Conservation (phyloP, 2,888 invertebrate species). For the Actias luna region DNA sequence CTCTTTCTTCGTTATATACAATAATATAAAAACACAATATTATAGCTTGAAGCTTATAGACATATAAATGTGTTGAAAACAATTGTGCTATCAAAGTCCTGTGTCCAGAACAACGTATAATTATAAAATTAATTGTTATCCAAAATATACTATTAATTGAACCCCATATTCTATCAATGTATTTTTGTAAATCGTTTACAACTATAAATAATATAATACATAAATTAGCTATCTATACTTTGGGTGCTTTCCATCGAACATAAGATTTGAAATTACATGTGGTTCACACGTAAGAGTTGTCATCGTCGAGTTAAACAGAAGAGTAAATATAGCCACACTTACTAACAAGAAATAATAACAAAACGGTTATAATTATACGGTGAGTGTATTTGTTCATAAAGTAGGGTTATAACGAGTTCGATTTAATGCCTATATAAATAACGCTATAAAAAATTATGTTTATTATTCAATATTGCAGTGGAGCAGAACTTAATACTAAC, state of each 20-base stretch:
- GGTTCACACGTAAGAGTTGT: slow-evolving; percentile 1
- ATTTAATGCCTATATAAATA: background rate
- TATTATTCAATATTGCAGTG: background rate
- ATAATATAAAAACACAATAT: no score
- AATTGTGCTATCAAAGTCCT: no score
- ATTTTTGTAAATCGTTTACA: no score
- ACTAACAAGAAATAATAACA: slow-evolving; percentile 11
- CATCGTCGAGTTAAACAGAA: slow-evolving; percentile 7
- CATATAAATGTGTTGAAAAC: no score
- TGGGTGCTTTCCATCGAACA: background rate
- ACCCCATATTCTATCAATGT: background rate
- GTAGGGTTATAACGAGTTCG: background rate
- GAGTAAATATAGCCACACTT: slow-evolving; percentile 3
- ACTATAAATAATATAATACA: background rate
- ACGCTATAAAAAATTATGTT: background rate
- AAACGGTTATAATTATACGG: background rate
- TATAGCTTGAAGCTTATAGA: no score
- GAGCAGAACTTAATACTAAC: slow-evolving; percentile 1
- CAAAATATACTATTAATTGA: no score
- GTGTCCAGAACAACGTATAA: no score
- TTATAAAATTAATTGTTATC: no score
- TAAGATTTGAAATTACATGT: slow-evolving; percentile 2
- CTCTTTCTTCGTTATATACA: no score
- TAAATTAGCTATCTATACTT: background rate
- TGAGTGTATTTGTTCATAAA: slow-evolving; percentile 3